phyloP scores from a whole-genome alignment of 1,140 invertebrate species.

The Argopecten irradians region DNA sequence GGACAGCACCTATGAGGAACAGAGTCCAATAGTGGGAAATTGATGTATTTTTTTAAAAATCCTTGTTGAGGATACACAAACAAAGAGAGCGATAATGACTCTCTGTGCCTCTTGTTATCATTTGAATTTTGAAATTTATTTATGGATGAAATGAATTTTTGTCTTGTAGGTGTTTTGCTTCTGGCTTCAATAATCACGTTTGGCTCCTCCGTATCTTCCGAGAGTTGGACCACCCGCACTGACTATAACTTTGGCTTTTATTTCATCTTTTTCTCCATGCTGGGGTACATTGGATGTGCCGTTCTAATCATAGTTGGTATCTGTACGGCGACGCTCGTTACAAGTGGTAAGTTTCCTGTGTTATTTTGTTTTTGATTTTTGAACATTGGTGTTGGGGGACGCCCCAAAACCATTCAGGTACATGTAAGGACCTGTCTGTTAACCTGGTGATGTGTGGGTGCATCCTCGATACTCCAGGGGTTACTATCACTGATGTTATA shows the following conservation, averaged over 20 bases:
- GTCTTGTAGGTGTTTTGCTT: not conserved
- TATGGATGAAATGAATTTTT: no score
- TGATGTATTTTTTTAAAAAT: no score
- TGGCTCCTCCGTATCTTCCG: not conserved
- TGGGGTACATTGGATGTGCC: not conserved
- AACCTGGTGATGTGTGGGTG: not conserved
- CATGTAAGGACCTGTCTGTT: not conserved
- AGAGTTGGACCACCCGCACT: not conserved
- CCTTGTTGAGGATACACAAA: no score
- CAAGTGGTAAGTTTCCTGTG: not conserved
- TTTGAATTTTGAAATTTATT: no score
- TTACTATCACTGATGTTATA: not conserved
- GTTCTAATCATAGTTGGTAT: constrained; percentile 7
- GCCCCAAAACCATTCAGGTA: not conserved
- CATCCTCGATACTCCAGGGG: not conserved
- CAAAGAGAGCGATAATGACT: no score
- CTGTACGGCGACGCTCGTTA: not conserved
- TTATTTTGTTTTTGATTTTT: no score
- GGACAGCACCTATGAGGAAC: no score
- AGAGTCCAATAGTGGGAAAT: no score
- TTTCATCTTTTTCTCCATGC: not conserved
- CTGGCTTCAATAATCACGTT: not conserved
- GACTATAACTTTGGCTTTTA: not conserved
- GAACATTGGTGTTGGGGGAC: no score
- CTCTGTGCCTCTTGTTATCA: no score